Percentiles rank a stretch among this genome's conserved stretches.
These are phyloP conservation scores for Sarcophaga rosellei DNA, from an alignment of 2,888 invertebrate species.

Conservation along the genomic window DNA sequence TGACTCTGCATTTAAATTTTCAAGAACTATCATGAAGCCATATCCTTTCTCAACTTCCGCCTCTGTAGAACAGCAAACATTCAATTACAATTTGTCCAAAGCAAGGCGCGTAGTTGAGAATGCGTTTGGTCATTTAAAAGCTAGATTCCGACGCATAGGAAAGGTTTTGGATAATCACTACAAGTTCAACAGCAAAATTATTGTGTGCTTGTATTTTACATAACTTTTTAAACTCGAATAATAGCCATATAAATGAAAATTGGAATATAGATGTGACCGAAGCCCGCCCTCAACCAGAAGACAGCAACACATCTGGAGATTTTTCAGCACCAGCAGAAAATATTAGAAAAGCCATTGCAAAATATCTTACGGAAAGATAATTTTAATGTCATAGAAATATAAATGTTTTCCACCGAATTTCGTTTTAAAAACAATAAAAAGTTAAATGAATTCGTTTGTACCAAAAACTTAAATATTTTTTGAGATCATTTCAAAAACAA, in stretches of 20 bases:
- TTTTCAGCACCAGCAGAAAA: conserved; percentile 1
- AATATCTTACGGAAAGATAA: too few species aligned
- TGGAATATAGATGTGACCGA: not conserved
- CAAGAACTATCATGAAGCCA: conserved; percentile 27
- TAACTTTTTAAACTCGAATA: conserved; percentile 23
- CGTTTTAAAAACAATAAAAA: too few species aligned
- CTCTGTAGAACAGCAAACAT: conserved; percentile 5
- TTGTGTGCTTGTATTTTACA: conserved; percentile 30
- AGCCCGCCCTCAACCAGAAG: not conserved
- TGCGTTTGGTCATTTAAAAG: conserved; percentile 39
- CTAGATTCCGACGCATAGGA: conserved; percentile 26
- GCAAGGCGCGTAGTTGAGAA: conserved; percentile 17
- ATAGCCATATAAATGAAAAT: conserved; percentile 8
- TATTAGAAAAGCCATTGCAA: conserved; percentile 13
- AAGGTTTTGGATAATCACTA: conserved; percentile 33
- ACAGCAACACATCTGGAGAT: conserved; percentile 9
- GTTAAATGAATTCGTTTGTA: too few species aligned
- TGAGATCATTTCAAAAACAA: too few species aligned
- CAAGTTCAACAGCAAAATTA: conserved; percentile 4
- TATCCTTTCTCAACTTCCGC: conserved; percentile 34
- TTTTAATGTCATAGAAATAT: too few species aligned
- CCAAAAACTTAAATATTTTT: too few species aligned
- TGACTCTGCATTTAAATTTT: conserved; percentile 26
- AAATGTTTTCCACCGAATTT: too few species aligned
- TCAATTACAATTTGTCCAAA: conserved; percentile 29